phyloP scores from a whole-genome alignment of 1,140 invertebrate species.

The Dysdera silvatica region DNA sequence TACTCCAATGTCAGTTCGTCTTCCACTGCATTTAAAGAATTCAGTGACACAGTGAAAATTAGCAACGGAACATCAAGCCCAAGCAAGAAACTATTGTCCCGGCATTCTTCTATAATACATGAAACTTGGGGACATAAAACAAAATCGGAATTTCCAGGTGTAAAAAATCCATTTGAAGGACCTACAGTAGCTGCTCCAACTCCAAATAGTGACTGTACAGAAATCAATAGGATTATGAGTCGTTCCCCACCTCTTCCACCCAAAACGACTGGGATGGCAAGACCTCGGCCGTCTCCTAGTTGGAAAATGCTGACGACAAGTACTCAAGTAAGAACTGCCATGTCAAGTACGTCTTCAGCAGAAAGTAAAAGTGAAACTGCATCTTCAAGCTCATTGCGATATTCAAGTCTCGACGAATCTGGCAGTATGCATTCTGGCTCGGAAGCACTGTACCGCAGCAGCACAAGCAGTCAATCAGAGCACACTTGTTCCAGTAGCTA shows the following conservation, averaged over 20 bases:
- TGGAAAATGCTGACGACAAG: neutral
- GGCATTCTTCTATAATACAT: constrained; percentile 2
- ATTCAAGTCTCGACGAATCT: constrained; percentile 10
- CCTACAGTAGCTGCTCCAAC: neutral
- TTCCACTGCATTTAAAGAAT: neutral
- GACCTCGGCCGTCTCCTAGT: neutral
- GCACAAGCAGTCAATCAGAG: neutral
- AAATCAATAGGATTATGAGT: neutral
- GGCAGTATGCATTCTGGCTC: neutral
- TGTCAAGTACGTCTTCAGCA: neutral
- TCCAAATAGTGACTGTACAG: neutral
- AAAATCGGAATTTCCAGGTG: too few species aligned
- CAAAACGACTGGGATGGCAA: neutral
- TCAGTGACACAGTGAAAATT: neutral
- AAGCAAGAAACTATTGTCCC: neutral
- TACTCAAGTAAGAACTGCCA: too few species aligned
- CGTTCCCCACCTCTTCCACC: neutral
- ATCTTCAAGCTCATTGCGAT: constrained; percentile 13
- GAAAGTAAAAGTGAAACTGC: neutral
- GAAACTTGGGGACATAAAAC: too few species aligned
- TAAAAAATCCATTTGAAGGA: neutral
- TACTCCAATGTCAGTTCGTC: neutral
- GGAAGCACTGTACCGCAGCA: constrained; percentile 4
- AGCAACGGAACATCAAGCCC: neutral
- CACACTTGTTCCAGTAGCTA: neutral